Conservation (phyloP, 1,140 invertebrate genomes). For the Pentalonia nigronervosa region DNA sequence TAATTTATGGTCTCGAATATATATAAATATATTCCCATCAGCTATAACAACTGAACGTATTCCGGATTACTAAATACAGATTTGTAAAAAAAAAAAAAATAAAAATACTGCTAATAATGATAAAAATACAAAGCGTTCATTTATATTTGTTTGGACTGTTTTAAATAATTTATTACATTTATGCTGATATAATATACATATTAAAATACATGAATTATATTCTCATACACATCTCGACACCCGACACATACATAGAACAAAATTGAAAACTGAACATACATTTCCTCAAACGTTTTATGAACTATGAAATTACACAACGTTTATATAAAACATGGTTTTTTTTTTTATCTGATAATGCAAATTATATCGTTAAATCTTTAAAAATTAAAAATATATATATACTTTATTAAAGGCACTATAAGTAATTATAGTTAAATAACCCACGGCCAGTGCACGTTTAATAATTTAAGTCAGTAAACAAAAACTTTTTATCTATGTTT, state of each 20-base stretch:
- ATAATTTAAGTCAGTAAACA: background rate
- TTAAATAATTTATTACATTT: constrained; percentile 12
- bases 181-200: background rate
- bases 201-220: background rate
- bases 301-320: background rate
- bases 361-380: background rate
- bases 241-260: background rate
- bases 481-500: background rate
- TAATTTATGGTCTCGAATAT: constrained; percentile 50
- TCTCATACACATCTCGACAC: background rate
- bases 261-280: background rate
- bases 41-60: constrained; percentile 35
- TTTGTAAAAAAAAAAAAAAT: constrained; percentile 40
- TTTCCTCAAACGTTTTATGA: background rate
- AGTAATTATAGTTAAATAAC: background rate
- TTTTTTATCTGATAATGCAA: background rate
- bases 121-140: constrained; percentile 47
- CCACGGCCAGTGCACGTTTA: background rate
- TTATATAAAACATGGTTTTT: background rate
- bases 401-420: too few relatives aligned
- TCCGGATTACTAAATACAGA: constrained; percentile 54
- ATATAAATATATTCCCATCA: constrained; percentile 39
- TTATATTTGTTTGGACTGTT: constrained; percentile 20
- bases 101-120: constrained; percentile 39
- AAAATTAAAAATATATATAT: background rate